These are phyloP conservation scores for Xiphophorus hellerii DNA, from an alignment of 2,113 vertebrate genomes.

Conservation along the genomic window DNA sequence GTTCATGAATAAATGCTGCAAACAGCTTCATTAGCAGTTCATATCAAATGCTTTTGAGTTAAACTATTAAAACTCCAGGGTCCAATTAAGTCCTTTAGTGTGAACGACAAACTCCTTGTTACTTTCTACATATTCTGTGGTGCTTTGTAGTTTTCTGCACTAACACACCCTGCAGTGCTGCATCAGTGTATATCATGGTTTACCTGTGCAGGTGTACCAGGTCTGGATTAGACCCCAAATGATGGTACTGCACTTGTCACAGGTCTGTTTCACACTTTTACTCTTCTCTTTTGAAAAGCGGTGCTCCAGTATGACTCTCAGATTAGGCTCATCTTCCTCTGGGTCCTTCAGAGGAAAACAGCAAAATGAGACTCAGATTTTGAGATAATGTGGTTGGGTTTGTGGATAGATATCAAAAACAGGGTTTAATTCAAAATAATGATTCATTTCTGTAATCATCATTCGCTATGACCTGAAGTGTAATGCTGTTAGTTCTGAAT, in stretches of 20 bases:
- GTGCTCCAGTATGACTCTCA: conserved; percentile 90
- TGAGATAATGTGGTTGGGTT: background rate
- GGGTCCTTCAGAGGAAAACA: conserved; percentile 84
- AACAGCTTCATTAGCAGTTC: background rate
- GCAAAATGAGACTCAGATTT: background rate
- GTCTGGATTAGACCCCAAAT: conserved; percentile 99
- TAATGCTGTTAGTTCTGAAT: background rate
- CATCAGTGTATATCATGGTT: conserved; percentile 14
- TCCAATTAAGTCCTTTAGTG: no score
- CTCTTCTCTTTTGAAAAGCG: conserved; percentile 98
- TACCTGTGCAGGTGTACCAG: conserved; percentile 99
- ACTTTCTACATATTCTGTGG: background rate
- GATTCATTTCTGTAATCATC: background rate
- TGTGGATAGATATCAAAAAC: background rate
- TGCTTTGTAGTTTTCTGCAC: background rate
- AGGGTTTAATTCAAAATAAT: background rate
- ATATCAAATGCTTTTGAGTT: background rate
- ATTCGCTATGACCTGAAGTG: background rate
- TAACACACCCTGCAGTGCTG: background rate
- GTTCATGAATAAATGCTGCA: no score
- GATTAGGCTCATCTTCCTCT: conserved; percentile 92
- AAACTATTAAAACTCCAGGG: no score
- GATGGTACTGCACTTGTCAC: conserved; percentile 93
- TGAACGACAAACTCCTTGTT: background rate
- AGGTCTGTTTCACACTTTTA: conserved; percentile 95